phyloP scores from a whole-genome alignment of 2,113 vertebrate genomes.

The Pao palembangensis region DNA sequence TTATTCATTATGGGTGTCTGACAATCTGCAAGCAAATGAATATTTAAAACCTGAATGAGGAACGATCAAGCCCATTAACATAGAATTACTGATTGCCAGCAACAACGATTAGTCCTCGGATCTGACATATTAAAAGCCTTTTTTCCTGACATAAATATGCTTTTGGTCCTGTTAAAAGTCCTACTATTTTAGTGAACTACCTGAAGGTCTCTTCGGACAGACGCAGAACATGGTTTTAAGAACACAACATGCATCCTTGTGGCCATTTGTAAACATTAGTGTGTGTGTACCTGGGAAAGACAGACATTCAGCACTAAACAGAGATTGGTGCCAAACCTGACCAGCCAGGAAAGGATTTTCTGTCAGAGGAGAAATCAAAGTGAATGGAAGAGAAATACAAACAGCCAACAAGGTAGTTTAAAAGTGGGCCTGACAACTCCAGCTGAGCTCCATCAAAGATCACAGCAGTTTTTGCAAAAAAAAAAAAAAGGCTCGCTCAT shows the following conservation, averaged over 20 bases:
- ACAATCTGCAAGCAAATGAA: constrained; percentile 51
- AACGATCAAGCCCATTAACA: constrained; percentile 53
- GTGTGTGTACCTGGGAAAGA: constrained; percentile 14
- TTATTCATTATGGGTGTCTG: constrained; percentile 60
- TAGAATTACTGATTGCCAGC: constrained; percentile 15
- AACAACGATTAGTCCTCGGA: constrained; percentile 36
- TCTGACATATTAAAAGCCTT: constrained; percentile 11
- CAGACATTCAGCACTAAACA: constrained; percentile 8
- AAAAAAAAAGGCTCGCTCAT: constrained; percentile 10
- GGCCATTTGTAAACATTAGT: constrained; percentile 29
- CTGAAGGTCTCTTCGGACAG: background rate
- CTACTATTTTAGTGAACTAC: background rate
- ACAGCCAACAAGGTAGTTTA: constrained; percentile 9
- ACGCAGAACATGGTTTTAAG: background rate
- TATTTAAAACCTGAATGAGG: constrained; percentile 48
- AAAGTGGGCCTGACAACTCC: constrained; percentile 23
- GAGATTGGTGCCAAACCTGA: constrained; percentile 6
- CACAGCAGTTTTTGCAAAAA: constrained; percentile 19
- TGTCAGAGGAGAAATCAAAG: constrained; percentile 33
- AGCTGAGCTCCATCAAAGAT: constrained; percentile 27
- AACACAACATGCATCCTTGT: background rate
- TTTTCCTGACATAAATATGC: background rate
- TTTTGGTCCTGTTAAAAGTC: background rate
- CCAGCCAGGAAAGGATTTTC: constrained; percentile 16
- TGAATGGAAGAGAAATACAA: constrained; percentile 6